Conservation (phyloP, 2,888 invertebrate genomes). For the Agriotes lineatus region DNA sequence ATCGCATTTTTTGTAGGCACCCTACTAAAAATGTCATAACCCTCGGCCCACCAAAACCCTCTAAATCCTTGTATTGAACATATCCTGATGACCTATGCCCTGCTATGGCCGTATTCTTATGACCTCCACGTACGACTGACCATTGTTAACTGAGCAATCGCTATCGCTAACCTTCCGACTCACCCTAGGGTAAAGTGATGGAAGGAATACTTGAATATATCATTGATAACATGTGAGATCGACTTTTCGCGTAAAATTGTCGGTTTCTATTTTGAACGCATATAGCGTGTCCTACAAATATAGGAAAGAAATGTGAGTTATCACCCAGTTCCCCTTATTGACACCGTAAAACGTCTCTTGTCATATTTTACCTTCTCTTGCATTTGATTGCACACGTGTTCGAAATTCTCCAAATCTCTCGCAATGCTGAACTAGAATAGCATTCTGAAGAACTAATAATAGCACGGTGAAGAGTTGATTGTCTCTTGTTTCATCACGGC, state of each 20-base stretch:
- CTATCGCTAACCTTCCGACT: constrained; percentile 41
- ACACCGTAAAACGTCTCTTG: too few relatives aligned
- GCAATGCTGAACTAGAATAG: too few relatives aligned
- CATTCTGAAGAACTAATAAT: too few relatives aligned
- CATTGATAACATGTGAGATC: constrained; percentile 29
- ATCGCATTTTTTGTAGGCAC: constrained; percentile 51
- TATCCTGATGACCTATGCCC: constrained; percentile 55
- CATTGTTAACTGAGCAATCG: constrained; percentile 51
- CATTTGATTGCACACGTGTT: too few relatives aligned
- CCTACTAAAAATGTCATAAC: constrained; percentile 54
- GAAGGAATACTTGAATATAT: constrained; percentile 44
- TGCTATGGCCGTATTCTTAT: constrained; percentile 47
- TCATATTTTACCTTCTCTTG: background rate
- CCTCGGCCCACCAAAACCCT: constrained; percentile 52
- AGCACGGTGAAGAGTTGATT: too few relatives aligned
- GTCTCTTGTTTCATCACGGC: too few relatives aligned
- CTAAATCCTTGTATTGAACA: constrained; percentile 56
- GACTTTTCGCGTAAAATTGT: background rate
- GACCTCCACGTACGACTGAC: constrained; percentile 52
- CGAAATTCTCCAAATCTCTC: too few relatives aligned
- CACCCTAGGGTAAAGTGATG: constrained; percentile 47
- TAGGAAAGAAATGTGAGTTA: background rate
- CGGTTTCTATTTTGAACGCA: constrained; percentile 3
- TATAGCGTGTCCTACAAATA: background rate
- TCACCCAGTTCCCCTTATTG: too few relatives aligned